Conservation (phyloP, 2,888 invertebrate species). For the Dasypolia templi region DNA sequence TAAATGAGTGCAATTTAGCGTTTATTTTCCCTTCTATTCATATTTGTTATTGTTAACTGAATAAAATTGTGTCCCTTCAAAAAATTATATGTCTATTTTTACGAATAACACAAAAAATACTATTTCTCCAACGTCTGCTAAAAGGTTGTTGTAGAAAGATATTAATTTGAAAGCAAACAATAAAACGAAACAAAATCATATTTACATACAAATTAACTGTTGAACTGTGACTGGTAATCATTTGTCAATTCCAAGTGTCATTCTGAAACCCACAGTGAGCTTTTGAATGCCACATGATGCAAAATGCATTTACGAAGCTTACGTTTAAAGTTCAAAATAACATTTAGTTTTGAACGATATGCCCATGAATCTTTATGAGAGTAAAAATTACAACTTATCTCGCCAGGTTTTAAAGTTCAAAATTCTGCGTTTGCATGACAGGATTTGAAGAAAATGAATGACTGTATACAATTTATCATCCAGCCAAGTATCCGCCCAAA, state of each 20-base stretch:
- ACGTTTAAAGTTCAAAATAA: constrained; percentile 77
- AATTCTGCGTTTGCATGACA: constrained; percentile 58
- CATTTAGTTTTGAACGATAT: constrained; percentile 49
- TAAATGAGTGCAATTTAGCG: constrained; percentile 90
- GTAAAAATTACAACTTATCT: constrained; percentile 58
- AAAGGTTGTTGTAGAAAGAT: constrained; percentile 47
- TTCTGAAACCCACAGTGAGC: constrained; percentile 78
- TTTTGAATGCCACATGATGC: constrained; percentile 57
- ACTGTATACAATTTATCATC: constrained; percentile 88
- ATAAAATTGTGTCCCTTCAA: constrained; percentile 70
- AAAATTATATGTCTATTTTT: constrained; percentile 56
- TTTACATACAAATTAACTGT: constrained; percentile 88
- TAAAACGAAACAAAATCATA: constrained; percentile 75
- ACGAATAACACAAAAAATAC: constrained; percentile 33
- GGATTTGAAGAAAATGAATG: constrained; percentile 81
- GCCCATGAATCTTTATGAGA: constrained; percentile 24
- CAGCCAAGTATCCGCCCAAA: constrained; percentile 88
- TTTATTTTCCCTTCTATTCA: constrained; percentile 86
- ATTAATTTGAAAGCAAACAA: constrained; percentile 67
- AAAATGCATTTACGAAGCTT: constrained; percentile 71
- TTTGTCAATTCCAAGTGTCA: constrained; percentile 88
- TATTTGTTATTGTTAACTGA: constrained; percentile 83
- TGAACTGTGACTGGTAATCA: constrained; percentile 86
- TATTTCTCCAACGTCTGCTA: constrained; percentile 25
- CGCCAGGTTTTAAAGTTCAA: constrained; percentile 65